Conservation (phyloP, 2,797 vertebrate genomes). For the Tamandua tetradactyla region DNA sequence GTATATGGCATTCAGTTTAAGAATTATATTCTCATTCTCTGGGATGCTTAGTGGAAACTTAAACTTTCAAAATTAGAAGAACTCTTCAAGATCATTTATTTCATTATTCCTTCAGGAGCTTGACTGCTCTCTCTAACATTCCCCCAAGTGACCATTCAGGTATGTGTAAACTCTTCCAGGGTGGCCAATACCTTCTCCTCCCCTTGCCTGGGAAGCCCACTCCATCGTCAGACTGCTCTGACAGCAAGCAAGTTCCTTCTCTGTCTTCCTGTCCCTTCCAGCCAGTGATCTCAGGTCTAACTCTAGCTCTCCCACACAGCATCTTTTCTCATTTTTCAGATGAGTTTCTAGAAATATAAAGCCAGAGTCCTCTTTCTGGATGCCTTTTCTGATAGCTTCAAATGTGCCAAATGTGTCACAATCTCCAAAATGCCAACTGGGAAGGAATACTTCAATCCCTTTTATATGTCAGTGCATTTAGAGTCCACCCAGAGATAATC, state of each 20-base stretch:
- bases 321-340: background rate
- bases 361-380: background rate
- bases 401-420: background rate
- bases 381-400: background rate
- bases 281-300: background rate
- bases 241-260: background rate
- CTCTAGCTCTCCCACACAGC: background rate
- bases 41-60: background rate
- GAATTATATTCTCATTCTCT: background rate
- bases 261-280: background rate
- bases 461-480: background rate
- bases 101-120: background rate
- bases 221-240: background rate
- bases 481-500: background rate
- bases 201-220: no score
- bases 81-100: background rate
- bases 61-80: background rate
- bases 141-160: background rate
- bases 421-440: background rate
- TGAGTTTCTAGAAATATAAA: constrained; percentile 16
- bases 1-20: background rate
- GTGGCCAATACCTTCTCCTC: background rate
- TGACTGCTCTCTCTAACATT: background rate
- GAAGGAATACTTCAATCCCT: background rate
- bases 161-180: background rate